Conservation (phyloP, 2,113 vertebrate species). For the Oryzias woworae region DNA sequence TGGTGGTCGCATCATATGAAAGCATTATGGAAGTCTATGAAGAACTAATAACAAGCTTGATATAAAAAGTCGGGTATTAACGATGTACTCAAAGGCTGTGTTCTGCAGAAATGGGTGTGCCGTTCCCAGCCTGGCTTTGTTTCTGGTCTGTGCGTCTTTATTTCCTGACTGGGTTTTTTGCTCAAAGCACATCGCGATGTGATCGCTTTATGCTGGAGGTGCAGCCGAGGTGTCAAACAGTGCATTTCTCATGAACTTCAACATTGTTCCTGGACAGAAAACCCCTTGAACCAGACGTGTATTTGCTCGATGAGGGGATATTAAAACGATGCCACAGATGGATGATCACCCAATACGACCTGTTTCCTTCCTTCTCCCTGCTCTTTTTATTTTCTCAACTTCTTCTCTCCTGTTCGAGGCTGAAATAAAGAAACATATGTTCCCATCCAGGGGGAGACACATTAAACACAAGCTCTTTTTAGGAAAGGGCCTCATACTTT, state of each 20-base stretch:
- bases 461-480: constrained; percentile 74
- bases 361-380: constrained; percentile 52
- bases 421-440: constrained; percentile 72
- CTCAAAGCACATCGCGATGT: constrained; percentile 25
- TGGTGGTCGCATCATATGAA: constrained; percentile 69
- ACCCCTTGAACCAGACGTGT: constrained; percentile 23
- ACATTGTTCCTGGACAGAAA: constrained; percentile 1
- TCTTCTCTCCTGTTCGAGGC: constrained; percentile 39
- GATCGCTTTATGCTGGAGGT: constrained; percentile 26
- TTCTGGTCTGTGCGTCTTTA: constrained; percentile 39
- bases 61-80: constrained; percentile 78
- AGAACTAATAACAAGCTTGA: constrained; percentile 74
- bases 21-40: constrained; percentile 72
- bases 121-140: constrained; percentile 41
- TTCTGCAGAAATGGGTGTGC: constrained; percentile 64
- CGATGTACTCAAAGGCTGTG: constrained; percentile 53
- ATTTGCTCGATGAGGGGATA: constrained; percentile 64
- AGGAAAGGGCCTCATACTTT: constrained; percentile 63
- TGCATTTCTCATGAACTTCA: constrained; percentile 15
- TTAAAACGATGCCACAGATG: constrained; percentile 39
- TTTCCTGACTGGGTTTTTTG: constrained; percentile 54
- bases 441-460: constrained; percentile 56
- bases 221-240: not conserved
- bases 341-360: constrained; percentile 50
- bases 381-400: constrained; percentile 26